Evolutionary conservation across 1,140 invertebrate genomes (phyloP), one percentile per base, ranked within the genome.

Genomic region (Nilaparvata lugens): DNA sequence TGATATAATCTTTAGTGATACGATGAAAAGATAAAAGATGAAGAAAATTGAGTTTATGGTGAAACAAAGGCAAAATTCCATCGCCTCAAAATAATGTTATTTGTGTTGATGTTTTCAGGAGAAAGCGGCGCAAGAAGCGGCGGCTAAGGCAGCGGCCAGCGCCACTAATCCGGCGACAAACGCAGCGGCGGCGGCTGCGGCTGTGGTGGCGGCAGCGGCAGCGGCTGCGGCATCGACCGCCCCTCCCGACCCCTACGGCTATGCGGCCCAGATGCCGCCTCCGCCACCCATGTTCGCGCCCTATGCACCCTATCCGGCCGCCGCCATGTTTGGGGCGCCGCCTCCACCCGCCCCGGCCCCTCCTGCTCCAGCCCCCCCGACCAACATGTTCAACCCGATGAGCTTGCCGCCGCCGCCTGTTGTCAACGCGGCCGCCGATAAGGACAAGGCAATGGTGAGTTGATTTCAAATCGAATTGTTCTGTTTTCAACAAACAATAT

Each of bases 181-280:
- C 24, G 56, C 55, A 2, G 57, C 56, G 25, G 60, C 60, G 18
- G 56, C 63, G 2, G 52, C 57, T 2, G 43, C 62, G 2, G 48
- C 59, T 4, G 55, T 52, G 14, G 24, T 24, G 18, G 58, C 31
- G 2, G 42, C 31, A 57, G 35, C 35, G 4, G 35, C 35, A 16
- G 56, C 31, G 5, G 16, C 28, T 9, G 16, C n/a, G n/a, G 35
- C 56, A 2, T 57, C 38, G n/a, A 48, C 31, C 3, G 31, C 31
- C 31, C 31, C 7, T 11, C 21, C 52, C 24, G 52, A 13, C 52
- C 24, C 28, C 45, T 5, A 51, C 45, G 11, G 14, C 23, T 51
- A 23, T 35, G 35, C 23, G 35, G 43, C 11, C n/a, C 42, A 18
- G 31, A 13, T 24, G 24, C 45, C 18, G 19, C 56, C 42, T 25